Evolutionary conservation across 2,113 vertebrate genomes (phyloP).

Genomic region (Neodontobutis hainanensis): DNA sequence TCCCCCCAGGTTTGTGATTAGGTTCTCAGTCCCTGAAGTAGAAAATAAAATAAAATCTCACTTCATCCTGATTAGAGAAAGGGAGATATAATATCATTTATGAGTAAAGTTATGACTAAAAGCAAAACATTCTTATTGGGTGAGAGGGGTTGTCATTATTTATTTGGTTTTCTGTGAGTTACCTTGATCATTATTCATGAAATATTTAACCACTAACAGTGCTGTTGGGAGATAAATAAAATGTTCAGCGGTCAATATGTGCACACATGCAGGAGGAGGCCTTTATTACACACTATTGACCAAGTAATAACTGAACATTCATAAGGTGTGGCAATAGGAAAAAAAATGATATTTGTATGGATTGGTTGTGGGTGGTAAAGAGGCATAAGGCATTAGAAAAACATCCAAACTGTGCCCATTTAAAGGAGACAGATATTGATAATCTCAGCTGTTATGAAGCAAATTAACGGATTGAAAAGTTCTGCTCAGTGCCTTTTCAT

Average conservation of each 20-base stretch:
- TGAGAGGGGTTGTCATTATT: constrained; percentile 21
- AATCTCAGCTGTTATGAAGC: too few relatives aligned
- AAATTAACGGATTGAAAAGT: too few relatives aligned
- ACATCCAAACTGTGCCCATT: too few relatives aligned
- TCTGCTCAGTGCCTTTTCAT: too few relatives aligned
- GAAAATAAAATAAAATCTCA: constrained; percentile 34
- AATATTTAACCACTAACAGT: constrained; percentile 18
- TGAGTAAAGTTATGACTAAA: constrained; percentile 25
- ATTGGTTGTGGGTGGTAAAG: too few relatives aligned
- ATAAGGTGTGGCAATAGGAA: neutral
- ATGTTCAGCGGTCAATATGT: neutral
- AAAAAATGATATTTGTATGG: too few relatives aligned
- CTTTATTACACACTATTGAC: constrained; percentile 10
- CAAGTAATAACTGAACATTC: neutral
- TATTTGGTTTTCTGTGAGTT: constrained; percentile 27
- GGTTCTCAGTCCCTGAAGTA: constrained; percentile 34
- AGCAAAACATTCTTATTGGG: constrained; percentile 30
- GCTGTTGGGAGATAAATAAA: constrained; percentile 11
- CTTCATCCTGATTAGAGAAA: constrained; percentile 51
- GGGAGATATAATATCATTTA: constrained; percentile 30
- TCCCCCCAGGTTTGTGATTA: constrained; percentile 43
- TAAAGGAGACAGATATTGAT: too few relatives aligned
- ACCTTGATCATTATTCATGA: constrained; percentile 36
- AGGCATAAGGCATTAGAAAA: too few relatives aligned
- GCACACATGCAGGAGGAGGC: neutral